Conservation (phyloP, 2,113 vertebrate species). For the Cinclus mexicanus region DNA sequence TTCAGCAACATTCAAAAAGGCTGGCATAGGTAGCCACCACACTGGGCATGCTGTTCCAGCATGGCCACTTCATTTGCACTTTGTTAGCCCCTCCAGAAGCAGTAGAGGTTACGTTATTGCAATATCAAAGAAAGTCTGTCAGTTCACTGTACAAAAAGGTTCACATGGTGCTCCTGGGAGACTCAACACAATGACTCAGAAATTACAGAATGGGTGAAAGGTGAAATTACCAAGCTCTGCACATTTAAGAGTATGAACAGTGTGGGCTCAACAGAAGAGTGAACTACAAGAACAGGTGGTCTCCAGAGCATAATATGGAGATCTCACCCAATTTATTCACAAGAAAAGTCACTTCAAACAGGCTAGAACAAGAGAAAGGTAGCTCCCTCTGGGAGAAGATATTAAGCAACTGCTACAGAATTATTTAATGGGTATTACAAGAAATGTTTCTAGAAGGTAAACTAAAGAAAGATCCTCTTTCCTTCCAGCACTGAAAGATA, state of each 20-base stretch:
- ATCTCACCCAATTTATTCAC: background rate
- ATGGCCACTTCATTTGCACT: background rate
- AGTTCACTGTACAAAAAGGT: background rate
- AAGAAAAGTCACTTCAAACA: background rate
- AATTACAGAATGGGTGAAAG: background rate
- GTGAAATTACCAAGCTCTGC: background rate
- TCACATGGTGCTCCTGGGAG: background rate
- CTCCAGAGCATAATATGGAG: background rate
- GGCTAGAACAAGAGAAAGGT: background rate
- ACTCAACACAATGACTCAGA: background rate
- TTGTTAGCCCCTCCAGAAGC: background rate
- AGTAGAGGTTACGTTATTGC: background rate
- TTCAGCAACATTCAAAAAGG: background rate
- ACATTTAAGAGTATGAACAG: background rate
- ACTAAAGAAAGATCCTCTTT: background rate
- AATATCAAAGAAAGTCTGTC: background rate
- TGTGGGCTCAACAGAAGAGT: background rate
- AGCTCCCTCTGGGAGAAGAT: background rate
- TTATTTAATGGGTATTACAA: background rate
- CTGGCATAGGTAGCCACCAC: background rate
- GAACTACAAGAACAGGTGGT: background rate
- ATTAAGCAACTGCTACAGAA: background rate
- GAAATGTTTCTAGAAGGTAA: background rate
- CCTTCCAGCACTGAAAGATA: background rate
- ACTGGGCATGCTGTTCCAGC: background rate